These are phyloP conservation scores for Eristalis tenax DNA, from an alignment of 2,888 invertebrate species.

Conservation along the genomic window DNA sequence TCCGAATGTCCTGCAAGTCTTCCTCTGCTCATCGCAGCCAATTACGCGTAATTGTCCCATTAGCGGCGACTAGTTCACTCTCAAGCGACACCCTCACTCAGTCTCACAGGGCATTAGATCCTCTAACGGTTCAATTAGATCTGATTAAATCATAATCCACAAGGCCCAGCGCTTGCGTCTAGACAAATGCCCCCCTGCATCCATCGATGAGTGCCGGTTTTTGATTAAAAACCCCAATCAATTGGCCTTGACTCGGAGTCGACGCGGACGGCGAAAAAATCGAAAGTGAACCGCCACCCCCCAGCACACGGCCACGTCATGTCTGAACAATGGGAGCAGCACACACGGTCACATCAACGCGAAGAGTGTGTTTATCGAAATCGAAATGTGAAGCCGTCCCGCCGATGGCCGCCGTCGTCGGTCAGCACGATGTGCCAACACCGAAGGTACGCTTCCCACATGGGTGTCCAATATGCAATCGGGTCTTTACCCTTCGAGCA, in stretches of 20 bases:
- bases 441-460: background rate
- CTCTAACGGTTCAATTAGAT: background rate
- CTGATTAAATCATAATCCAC: background rate
- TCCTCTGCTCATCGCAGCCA: background rate
- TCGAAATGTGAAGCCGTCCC: conserved; percentile 18
- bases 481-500: conserved; percentile 36
- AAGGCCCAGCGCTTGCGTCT: background rate
- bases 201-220: background rate
- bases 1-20: background rate
- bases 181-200: background rate
- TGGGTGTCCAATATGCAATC: conserved; percentile 44
- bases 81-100: background rate
- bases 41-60: background rate
- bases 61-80: background rate
- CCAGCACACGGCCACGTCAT: background rate
- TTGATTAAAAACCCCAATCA: background rate
- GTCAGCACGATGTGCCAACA: conserved; percentile 17
- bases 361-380: conserved; percentile 25
- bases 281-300: background rate
- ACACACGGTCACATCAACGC: background rate
- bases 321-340: background rate
- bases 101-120: background rate
- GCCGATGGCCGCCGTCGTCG: background rate
- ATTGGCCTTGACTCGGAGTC: background rate
- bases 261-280: background rate